Percentiles rank a stretch among this genome's conserved stretches.
These are phyloP conservation scores for Myotis vivesi DNA, from an alignment of 2,797 vertebrate genomes.

Conservation along the genomic window DNA sequence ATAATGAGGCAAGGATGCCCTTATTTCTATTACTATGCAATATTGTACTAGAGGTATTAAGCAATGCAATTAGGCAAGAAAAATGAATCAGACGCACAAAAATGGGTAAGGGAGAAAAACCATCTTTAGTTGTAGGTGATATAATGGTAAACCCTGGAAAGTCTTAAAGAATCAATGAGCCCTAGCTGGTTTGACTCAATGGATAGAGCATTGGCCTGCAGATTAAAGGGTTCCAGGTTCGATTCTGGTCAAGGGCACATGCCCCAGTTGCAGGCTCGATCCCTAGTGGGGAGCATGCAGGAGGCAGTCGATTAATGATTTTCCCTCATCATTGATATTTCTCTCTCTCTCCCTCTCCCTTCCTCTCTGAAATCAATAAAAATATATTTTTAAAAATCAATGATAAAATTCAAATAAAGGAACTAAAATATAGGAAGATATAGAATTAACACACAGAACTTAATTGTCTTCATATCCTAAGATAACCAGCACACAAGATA, in stretches of 20 bases:
- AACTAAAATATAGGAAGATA: neutral
- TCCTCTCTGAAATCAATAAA: too few relatives aligned
- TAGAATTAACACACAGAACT: constrained; percentile 10
- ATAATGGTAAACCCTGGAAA: neutral
- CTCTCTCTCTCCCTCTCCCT: too few relatives aligned
- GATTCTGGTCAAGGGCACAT: too few relatives aligned
- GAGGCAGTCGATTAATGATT: too few relatives aligned
- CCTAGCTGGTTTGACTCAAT: too few relatives aligned
- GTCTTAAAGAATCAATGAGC: neutral
- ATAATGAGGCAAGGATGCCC: neutral
- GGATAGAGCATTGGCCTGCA: too few relatives aligned
- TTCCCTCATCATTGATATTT: too few relatives aligned
- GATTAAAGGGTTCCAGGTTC: too few relatives aligned
- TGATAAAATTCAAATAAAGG: neutral
- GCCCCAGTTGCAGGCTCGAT: too few relatives aligned
- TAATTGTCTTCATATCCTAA: neutral
- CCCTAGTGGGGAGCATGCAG: too few relatives aligned
- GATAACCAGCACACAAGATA: neutral
- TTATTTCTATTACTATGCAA: neutral
- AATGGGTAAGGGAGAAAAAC: neutral
- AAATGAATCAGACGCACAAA: neutral
- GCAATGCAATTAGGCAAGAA: neutral
- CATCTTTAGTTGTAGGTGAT: neutral
- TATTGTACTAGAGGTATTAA: neutral
- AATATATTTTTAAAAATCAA: neutral